phyloP scores from a whole-genome alignment of 2,797 vertebrate species.

The Periparus ater region DNA sequence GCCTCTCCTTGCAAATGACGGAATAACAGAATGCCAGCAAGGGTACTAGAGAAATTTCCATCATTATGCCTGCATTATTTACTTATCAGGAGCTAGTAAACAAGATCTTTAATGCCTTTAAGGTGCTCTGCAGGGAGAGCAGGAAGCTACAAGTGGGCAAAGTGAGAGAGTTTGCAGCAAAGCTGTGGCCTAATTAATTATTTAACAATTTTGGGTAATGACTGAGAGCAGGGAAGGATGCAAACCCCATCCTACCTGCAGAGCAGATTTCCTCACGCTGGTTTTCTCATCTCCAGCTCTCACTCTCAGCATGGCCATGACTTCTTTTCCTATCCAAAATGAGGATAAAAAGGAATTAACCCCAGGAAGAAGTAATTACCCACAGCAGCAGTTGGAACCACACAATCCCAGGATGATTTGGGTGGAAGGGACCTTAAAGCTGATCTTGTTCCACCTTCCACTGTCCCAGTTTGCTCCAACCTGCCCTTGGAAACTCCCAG shows the following conservation, averaged over 20 bases:
- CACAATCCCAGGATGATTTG: background rate
- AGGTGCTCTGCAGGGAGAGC: background rate
- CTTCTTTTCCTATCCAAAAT: slow-evolving; percentile 76
- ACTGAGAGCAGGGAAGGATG: background rate
- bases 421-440: background rate
- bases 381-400: background rate
- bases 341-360: background rate
- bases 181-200: background rate
- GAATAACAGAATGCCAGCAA: background rate
- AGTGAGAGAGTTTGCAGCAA: background rate
- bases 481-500: background rate
- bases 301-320: slow-evolving; percentile 81
- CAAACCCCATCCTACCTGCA: slow-evolving; percentile 82
- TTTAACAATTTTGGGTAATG: background rate
- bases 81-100: slow-evolving; percentile 5
- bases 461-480: fast-evolving
- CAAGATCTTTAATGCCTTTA: background rate
- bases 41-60: slow-evolving; percentile 39
- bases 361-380: background rate
- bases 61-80: slow-evolving; percentile 28
- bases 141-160: slow-evolving; percentile 11
- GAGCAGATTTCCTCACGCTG: slow-evolving; percentile 89
- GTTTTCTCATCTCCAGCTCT: slow-evolving; percentile 85
- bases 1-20: slow-evolving; percentile 46
- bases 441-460: fast-evolving